Evolutionary conservation across 2,888 invertebrate species (phyloP), one percentile per base, ranked within the genome.

Genomic region (Drosophila longiperda): DNA sequence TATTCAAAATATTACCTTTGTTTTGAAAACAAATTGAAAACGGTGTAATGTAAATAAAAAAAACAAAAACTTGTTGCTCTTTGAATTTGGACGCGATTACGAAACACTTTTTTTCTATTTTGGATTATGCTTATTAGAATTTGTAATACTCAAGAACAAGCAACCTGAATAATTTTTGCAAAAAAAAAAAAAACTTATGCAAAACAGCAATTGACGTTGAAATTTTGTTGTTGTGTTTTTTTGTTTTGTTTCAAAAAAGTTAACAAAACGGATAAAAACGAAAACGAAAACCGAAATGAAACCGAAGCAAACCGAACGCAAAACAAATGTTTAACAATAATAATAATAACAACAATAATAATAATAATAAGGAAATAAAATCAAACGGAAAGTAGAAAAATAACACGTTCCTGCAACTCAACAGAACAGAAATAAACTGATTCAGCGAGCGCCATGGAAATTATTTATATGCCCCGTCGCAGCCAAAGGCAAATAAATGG

Each of bases 391-490:
- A 92, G 92, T 90, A 92, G 91, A 92, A 92, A 91, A 92, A 87
- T 78, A 92, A 90, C 87, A 91, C 90, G 92, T 91, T 92, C 92
- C 91, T 92, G 92, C 92, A 92, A 92, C 92, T 90, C 85, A 92
- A 92, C 90, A 91, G 92, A 92, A 92, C 92, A 89, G 92, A 92
- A 92, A 92, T 92, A 92, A 92, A 92, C 92, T 92, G 90, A 92
- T 89, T 82, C 75, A 66, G 58, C 64, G 81, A 88, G 78, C 62
- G 77, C 66, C 74, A 80, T 84, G 87, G 75, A 85, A 83, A 87
- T 87, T 89, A 85, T 85, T 85, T 85, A 80, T 86, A 88, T 90
- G 87, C 80, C 83, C 78, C 85, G 45, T 68, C 38, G 71, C 57
- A 29, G 36, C 40, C 52, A 42, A 59, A 66, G 48, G 48, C 62